Evolutionary conservation across 2,113 vertebrate species (phyloP).

Genomic region (Phalacrocorax brasilianus): DNA sequence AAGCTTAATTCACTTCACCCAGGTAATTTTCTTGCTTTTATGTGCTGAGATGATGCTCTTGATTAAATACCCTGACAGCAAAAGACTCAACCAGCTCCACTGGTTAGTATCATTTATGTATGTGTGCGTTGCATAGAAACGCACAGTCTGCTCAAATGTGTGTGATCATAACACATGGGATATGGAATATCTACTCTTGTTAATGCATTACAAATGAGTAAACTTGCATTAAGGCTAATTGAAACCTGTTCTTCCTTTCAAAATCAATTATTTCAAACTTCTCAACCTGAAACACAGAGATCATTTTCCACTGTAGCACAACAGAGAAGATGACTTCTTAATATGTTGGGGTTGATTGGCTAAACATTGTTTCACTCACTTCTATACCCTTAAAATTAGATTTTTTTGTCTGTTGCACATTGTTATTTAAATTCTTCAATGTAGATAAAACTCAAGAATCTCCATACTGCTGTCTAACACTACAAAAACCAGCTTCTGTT

Average conservation of each 20-base stretch:
- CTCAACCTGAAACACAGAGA: not conserved
- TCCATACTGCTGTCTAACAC: not conserved
- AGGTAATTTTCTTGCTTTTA: conserved; percentile 47
- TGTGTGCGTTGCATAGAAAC: not conserved
- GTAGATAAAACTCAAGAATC: not conserved
- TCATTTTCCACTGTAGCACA: not conserved
- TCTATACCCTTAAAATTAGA: not conserved
- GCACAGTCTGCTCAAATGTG: not conserved
- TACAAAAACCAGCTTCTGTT: not conserved
- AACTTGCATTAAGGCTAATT: not conserved
- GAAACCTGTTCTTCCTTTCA: conserved; percentile 15
- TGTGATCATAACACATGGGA: not conserved
- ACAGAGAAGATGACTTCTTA: not conserved
- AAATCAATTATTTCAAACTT: conserved; percentile 31
- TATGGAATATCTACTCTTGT: not conserved
- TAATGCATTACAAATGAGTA: conserved; percentile 1
- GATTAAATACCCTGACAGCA: conserved; percentile 50
- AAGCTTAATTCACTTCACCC: conserved; percentile 51
- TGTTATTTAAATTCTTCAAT: not conserved
- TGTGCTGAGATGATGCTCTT: conserved; percentile 15
- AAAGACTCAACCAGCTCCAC: not conserved
- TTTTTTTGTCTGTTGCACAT: not conserved
- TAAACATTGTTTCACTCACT: not conserved
- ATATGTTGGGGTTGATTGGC: not conserved
- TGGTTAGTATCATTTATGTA: not conserved